Base-by-base conservation (phyloP, 1,140 invertebrate genomes). In the Cephus cinctus region DNA sequence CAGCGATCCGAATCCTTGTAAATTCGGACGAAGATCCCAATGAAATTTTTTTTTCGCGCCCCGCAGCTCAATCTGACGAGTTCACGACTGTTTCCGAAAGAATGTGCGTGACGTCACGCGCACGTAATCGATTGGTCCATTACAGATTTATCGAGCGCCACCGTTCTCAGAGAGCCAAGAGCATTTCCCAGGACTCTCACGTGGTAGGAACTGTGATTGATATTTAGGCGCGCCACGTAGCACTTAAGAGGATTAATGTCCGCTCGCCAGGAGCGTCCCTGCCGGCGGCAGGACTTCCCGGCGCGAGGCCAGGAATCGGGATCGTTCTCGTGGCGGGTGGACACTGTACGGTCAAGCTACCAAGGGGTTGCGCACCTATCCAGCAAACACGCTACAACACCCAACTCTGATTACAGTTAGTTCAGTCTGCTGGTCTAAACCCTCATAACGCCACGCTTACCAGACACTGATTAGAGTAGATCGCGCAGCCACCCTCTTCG, bases 161-260 rank as follows among this genome's bases (percentile, higher is more conserved):
- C n/a, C n/a, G n/a, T n/a, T n/a, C n/a, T n/a, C n/a, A n/a, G n/a
- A n/a, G n/a, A n/a, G n/a, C n/a, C n/a, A n/a, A n/a, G n/a, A n/a
- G n/a, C n/a, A n/a, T n/a, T n/a, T n/a, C n/a, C n/a, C n/a, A n/a
- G n/a, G n/a, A n/a, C n/a, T n/a, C n/a, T n/a, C n/a, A n/a, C n/a
- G n/a, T n/a, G n/a, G 62, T 67, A 63, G 27, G 38, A 66, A 67
- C 55, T 54, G 63, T 69, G 67, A 73, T 71, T 73, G 71, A 73
- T 73, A 75, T 72, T 71, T 71, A 71, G 64, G 63, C 61, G 61
- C 57, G 61, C 54, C 61, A 65, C 65, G 62, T 61, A 60, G 65
- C 67, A 66, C 66, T 71, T 71, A 72, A 74, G 69, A 73, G 73
- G 73, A 72, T 75, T 72, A 71, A 61, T 62, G 57, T 61, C 57